Conservation (phyloP, 2,113 vertebrate species). For the Forbesichthys papilliferus region DNA sequence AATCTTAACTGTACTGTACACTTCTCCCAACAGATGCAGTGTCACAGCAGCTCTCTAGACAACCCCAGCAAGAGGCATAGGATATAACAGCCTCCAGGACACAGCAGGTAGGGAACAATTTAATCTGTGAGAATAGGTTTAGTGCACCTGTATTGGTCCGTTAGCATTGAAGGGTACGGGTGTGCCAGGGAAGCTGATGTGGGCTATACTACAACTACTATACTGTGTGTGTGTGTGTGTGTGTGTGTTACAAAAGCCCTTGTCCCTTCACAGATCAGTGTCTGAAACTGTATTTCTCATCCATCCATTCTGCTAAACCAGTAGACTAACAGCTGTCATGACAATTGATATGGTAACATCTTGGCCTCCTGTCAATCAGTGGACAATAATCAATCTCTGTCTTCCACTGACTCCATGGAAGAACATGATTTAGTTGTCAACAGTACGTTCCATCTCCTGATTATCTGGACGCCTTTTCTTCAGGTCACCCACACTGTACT, state of each 20-base stretch:
- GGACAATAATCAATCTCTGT: constrained; percentile 28
- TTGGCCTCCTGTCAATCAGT: constrained; percentile 35
- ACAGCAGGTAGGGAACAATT: constrained; percentile 59
- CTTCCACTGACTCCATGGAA: constrained; percentile 54
- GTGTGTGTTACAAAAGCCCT: too few relatives aligned
- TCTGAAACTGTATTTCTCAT: constrained; percentile 2
- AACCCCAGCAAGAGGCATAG: constrained; percentile 41
- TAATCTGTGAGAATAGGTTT: constrained; percentile 43
- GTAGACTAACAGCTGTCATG: constrained; percentile 21
- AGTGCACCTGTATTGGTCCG: not conserved
- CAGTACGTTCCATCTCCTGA: constrained; percentile 30
- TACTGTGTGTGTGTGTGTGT: too few relatives aligned
- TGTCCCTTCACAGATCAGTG: too few relatives aligned
- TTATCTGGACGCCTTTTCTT: not conserved
- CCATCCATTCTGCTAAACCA: not conserved
- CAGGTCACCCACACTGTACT: not conserved
- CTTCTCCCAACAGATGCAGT: constrained; percentile 61
- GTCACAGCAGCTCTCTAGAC: constrained; percentile 37
- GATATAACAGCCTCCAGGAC: constrained; percentile 61
- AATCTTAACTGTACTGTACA: not conserved
- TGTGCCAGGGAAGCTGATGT: too few relatives aligned
- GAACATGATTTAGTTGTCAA: constrained; percentile 57
- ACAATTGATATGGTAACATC: constrained; percentile 17
- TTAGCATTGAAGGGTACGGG: not conserved
- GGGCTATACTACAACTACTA: too few relatives aligned